Evolutionary conservation across 2,113 vertebrate genomes (phyloP).

Genomic region (Nesospiza acunhae): DNA sequence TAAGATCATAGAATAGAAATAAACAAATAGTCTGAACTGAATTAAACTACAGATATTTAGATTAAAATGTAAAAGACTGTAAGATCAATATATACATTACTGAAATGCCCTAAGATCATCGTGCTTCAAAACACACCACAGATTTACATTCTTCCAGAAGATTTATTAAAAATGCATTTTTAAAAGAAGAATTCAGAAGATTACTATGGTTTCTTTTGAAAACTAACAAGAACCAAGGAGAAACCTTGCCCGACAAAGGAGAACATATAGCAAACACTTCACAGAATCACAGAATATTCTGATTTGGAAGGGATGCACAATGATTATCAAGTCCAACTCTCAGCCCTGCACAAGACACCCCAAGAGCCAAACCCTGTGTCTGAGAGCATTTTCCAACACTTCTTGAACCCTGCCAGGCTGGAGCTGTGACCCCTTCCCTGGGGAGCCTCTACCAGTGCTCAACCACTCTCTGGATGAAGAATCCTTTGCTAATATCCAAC

Average conservation of each 20-base stretch:
- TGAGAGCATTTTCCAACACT: background rate
- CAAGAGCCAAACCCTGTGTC: background rate
- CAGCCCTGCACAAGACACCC: background rate
- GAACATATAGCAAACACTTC: background rate
- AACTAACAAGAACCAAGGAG: background rate
- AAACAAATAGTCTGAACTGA: background rate
- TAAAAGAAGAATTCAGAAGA: background rate
- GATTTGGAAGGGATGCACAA: background rate
- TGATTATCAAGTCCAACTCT: background rate
- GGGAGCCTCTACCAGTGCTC: background rate
- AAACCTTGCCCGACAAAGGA: background rate
- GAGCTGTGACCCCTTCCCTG: background rate
- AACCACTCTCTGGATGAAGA: background rate
- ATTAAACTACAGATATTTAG: conserved; percentile 4
- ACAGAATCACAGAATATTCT: background rate
- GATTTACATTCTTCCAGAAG: background rate
- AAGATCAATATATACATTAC: background rate
- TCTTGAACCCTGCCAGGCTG: background rate
- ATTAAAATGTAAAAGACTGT: background rate
- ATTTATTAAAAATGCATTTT: background rate
- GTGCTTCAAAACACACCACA: background rate
- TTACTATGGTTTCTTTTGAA: conserved; percentile 6
- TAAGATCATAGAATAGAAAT: background rate
- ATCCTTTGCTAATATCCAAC: background rate
- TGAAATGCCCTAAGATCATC: background rate